These are phyloP conservation scores for Syrphus vitripennis DNA, from an alignment of 2,888 invertebrate genomes.

Conservation along the genomic window DNA sequence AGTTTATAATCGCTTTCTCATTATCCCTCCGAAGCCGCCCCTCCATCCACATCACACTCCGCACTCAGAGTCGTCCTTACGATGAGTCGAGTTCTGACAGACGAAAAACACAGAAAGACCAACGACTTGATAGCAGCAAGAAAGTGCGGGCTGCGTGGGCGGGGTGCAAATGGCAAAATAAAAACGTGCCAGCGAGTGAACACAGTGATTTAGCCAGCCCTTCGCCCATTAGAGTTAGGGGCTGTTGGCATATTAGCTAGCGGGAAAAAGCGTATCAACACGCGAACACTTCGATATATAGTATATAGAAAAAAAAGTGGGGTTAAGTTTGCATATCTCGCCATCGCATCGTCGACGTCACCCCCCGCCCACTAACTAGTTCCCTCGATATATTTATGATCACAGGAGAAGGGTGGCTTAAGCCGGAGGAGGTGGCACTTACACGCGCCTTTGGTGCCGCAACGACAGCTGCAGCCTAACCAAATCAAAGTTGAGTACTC, in stretches of 20 bases:
- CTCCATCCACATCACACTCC: not conserved
- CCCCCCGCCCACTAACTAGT: not conserved
- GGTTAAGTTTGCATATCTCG: not conserved
- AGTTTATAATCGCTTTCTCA: conserved; percentile 71
- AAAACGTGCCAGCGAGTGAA: conserved; percentile 44
- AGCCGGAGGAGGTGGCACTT: conserved; percentile 15
- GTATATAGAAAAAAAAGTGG: conserved; percentile 11
- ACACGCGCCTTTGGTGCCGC: conserved; percentile 29
- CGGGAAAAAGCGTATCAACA: conserved; percentile 50
- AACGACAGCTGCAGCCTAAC: conserved; percentile 48
- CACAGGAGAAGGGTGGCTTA: not conserved
- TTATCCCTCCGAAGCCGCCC: conserved; percentile 33
- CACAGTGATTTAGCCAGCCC: conserved; percentile 17
- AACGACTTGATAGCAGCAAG: conserved; percentile 25
- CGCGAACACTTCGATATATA: not conserved
- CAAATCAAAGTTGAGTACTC: conserved; percentile 76
- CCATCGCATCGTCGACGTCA: not conserved
- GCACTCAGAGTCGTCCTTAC: not conserved
- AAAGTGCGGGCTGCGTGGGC: conserved; percentile 4
- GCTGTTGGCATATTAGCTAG: conserved; percentile 59
- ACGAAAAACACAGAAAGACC: conserved; percentile 28
- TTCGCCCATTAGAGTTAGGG: conserved; percentile 10
- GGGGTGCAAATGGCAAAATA: conserved; percentile 59
- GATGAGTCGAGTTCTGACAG: not conserved
- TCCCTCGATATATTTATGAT: conserved; percentile 35